Evolutionary conservation across 2,888 invertebrate genomes (phyloP), one percentile per base, ranked within the genome.

Genomic region (Cerceris ruficornis): DNA sequence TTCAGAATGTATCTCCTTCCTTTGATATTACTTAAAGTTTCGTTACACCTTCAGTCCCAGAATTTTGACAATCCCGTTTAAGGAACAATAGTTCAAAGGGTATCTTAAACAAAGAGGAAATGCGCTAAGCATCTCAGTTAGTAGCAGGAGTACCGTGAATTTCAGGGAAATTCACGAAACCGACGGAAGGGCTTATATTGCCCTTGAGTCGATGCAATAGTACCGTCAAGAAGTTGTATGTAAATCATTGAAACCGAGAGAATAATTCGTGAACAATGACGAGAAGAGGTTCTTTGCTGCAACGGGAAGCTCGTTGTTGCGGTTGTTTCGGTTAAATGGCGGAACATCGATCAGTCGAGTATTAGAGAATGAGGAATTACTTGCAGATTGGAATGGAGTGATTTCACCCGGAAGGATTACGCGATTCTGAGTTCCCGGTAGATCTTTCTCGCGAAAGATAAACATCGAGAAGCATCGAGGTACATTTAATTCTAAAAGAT

Each of bases 241-340:
- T 67, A 77, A 73, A 79, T 77, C 57, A 69, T 69, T 68, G 46
- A 62, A 42, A 50, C 54, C 14, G 28, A 41, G 49, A 9, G 58
- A 59, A 69, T 69, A 77, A 79, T 69, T 58, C 58, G 17, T 5
- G 65, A 66, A 72, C 78, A 77, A 73, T 77, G 69, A 77, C 58
- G 61, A n/a, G 50, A 66, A 46, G 46, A 54, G 78, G 65, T 79
- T 79, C 69, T 73, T 77, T 58, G 49, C 72, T n/a, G 55, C 73
- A 79, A 79, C 73, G 72, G 77, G 69, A 73, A 73, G 65, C 78
- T 42, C 72, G 60, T 77, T 66, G 77, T 69, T 77, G 72, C 72
- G 54, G 50, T 13, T 54, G 61, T 72, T 65, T 42, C 15, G 41
- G 57, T 13, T 50, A 61, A 55, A 41, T 68, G 50, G 13, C 57